Evolutionary conservation across 2,797 vertebrate species (phyloP).

Genomic region (Rousettus madagascariensis): DNA sequence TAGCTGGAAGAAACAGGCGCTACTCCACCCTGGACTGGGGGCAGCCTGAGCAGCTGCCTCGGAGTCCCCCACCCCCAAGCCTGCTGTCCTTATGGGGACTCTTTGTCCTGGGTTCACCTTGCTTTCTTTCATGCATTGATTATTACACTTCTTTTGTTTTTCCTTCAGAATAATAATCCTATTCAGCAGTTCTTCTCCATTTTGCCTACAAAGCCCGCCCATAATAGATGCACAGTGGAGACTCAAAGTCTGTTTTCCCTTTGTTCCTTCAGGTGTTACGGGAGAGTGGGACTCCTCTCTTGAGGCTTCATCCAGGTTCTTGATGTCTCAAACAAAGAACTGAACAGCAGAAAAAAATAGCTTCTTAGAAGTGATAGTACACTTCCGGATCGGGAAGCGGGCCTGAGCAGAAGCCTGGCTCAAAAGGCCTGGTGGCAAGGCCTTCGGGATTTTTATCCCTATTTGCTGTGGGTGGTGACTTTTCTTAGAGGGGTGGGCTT

Average conservation of each 20-base stretch:
- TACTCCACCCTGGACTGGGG: too few relatives aligned
- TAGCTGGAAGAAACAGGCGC: neutral
- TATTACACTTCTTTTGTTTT: neutral
- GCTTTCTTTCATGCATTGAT: neutral
- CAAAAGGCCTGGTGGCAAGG: too few relatives aligned
- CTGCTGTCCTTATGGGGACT: neutral
- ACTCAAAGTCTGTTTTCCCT: neutral
- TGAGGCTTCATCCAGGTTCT: too few relatives aligned
- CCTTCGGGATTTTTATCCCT: too few relatives aligned
- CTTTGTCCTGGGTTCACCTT: neutral
- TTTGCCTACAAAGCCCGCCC: neutral
- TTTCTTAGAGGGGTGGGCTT: too few relatives aligned
- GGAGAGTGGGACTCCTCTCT: too few relatives aligned
- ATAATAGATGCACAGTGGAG: neutral
- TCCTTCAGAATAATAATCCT: neutral
- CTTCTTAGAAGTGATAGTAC: too few relatives aligned
- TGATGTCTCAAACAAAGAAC: too few relatives aligned
- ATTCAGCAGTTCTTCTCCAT: neutral
- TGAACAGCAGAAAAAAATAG: too few relatives aligned
- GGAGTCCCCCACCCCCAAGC: rapidly evolving
- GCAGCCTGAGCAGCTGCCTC: neutral
- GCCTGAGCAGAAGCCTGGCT: too few relatives aligned
- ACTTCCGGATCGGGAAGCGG: too few relatives aligned
- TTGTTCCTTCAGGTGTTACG: neutral
- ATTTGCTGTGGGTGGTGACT: too few relatives aligned